A percentile compares a stretch with the other conserved stretches of the same genome.
phyloP scores from a whole-genome alignment of 2,113 vertebrate species.

The Stegostoma tigrinum region DNA sequence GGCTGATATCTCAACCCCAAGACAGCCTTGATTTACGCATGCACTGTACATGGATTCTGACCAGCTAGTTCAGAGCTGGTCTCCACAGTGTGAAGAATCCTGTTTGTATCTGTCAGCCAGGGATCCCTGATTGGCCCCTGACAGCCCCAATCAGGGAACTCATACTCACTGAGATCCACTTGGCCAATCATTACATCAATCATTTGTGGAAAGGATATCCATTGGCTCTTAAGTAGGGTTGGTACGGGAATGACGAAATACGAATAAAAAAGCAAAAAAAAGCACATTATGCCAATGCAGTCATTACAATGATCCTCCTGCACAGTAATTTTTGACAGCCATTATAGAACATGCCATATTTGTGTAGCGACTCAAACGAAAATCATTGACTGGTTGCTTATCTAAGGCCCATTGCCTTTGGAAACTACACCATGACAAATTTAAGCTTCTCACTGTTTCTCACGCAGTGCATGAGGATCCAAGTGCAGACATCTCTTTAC shows the following conservation, averaged over 20 bases:
- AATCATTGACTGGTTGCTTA: not conserved
- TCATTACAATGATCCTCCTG: not conserved
- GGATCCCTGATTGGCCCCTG: too few species aligned
- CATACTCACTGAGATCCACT: too few species aligned
- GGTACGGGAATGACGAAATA: not conserved
- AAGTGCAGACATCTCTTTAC: not conserved
- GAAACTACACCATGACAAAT: not conserved
- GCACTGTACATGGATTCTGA: too few species aligned
- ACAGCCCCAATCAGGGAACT: too few species aligned
- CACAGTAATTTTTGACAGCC: not conserved
- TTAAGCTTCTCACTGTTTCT: not conserved
- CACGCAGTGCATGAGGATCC: not conserved
- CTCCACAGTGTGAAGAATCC: not conserved
- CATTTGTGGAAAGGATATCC: not conserved
- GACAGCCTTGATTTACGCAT: too few species aligned
- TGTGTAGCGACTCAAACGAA: not conserved
- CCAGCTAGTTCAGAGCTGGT: too few species aligned
- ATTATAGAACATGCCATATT: not conserved
- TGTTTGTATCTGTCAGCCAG: too few species aligned
- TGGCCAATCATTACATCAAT: too few species aligned
- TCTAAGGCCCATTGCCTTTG: not conserved
- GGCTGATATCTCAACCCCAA: too few species aligned
- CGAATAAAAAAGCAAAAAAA: not conserved
- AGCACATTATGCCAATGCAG: not conserved
- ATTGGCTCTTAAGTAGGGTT: not conserved